These are phyloP conservation scores for Rhopilema esculentum DNA, from an alignment of 30 jellyfish, hydroid and myxozoan genomes.

Conservation along the genomic window DNA sequence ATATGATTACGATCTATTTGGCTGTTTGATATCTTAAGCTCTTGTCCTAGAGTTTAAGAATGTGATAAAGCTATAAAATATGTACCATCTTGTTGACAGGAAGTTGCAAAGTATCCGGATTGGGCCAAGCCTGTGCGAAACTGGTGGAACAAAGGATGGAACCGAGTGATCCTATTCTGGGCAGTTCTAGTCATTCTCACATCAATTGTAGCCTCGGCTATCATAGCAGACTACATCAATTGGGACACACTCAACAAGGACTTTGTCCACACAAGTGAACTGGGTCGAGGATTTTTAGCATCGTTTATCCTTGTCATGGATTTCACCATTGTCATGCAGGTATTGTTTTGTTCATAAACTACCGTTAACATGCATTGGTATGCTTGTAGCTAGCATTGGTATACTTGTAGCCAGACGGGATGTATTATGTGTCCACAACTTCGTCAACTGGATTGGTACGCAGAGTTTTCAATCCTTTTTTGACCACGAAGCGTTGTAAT, in stretches of 20 bases:
- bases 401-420: too few species aligned
- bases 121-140: conserved; percentile 73
- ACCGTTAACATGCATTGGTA: too few species aligned
- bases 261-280: conserved; percentile 88
- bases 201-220: conserved; percentile 74
- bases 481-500: too few species aligned
- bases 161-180: conserved; percentile 88
- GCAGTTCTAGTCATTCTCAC: conserved; percentile 72
- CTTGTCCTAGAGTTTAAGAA: too few species aligned
- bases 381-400: too few species aligned
- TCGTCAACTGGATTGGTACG: too few species aligned
- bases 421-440: too few species aligned
- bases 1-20: too few species aligned
- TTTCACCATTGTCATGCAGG: conserved; percentile 94
- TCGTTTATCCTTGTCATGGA: conserved; percentile 90
- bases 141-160: conserved; percentile 93
- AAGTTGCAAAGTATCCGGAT: conserved; percentile 50
- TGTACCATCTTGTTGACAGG: too few species aligned
- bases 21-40: too few species aligned
- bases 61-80: too few species aligned
- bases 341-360: background rate
- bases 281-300: conserved; percentile 91
- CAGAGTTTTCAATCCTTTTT: too few species aligned
- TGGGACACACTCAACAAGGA: conserved; percentile 88
- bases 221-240: conserved; percentile 68